Conservation (phyloP, 2,888 invertebrate genomes). For the Microchrysa polita region DNA sequence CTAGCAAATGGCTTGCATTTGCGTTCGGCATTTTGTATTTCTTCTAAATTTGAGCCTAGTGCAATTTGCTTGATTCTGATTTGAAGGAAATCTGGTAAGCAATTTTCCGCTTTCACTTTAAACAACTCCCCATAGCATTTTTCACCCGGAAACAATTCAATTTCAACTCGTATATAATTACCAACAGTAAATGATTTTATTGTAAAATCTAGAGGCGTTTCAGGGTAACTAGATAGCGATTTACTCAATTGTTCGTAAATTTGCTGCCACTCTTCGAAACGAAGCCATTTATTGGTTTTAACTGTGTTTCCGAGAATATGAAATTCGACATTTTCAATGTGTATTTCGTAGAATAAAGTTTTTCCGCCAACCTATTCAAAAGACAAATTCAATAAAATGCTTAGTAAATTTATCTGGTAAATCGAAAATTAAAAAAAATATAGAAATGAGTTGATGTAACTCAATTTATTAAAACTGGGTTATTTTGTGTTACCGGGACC, state of each 20-base stretch:
- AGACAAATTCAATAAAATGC: too few relatives aligned
- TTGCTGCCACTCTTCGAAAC: conserved; percentile 48
- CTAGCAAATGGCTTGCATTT: neutral
- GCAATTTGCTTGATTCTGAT: conserved; percentile 22
- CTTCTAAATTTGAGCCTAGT: conserved; percentile 19
- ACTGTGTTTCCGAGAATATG: conserved; percentile 33
- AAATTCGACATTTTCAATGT: conserved; percentile 38
- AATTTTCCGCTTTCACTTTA: conserved; percentile 23
- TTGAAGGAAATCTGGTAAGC: conserved; percentile 12
- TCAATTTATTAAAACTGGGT: too few relatives aligned
- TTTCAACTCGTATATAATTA: conserved; percentile 41
- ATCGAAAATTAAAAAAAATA: too few relatives aligned
- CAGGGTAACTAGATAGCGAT: conserved; percentile 3
- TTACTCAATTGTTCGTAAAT: conserved; percentile 45
- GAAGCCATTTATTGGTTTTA: conserved; percentile 47
- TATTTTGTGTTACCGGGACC: too few relatives aligned
- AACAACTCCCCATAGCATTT: conserved; percentile 29
- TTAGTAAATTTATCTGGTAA: too few relatives aligned
- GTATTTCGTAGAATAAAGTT: conserved; percentile 39
- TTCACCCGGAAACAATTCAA: conserved; percentile 29
- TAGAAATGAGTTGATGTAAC: too few relatives aligned
- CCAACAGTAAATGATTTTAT: conserved; percentile 24
- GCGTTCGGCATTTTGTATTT: conserved; percentile 13
- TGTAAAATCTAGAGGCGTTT: conserved; percentile 15
- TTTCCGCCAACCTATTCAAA: conserved; percentile 42